Evolutionary conservation across 2,888 invertebrate species (phyloP).

Genomic region (Lycocerus yunnanus): DNA sequence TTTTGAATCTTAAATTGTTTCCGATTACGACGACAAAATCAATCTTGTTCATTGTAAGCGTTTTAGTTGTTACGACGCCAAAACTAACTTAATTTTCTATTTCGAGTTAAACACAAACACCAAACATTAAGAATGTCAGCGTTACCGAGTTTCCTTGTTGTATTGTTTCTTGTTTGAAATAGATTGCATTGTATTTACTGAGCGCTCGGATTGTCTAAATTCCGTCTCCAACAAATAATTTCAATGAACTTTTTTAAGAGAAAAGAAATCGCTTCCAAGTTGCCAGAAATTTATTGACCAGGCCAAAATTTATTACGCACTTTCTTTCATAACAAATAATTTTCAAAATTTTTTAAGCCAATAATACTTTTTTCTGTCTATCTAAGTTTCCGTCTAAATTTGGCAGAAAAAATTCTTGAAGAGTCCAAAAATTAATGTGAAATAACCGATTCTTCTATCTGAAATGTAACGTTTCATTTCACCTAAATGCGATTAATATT

Average conservation of each 20-base stretch:
- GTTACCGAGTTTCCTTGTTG: constrained; percentile 8
- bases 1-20: constrained; percentile 5
- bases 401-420: background rate
- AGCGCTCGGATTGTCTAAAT: constrained; percentile 7
- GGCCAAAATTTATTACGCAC: background rate
- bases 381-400: background rate
- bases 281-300: background rate
- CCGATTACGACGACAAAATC: constrained; percentile 7
- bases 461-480: background rate
- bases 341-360: background rate
- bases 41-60: constrained; percentile 16
- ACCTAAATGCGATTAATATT: background rate
- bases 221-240: constrained; percentile 2
- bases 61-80: constrained; percentile 13
- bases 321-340: background rate
- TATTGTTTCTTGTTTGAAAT: constrained; percentile 23
- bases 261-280: background rate
- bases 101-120: constrained; percentile 21
- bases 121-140: constrained; percentile 19
- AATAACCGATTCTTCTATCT: background rate
- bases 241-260: background rate
- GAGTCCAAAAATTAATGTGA: background rate
- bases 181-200: constrained; percentile 16
- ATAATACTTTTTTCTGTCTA: background rate
- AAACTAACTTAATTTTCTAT: constrained; percentile 21